Evolutionary conservation across 2,113 vertebrate genomes (phyloP), one percentile per base, ranked within the genome.

Genomic region (Chlamydotis undulata): DNA sequence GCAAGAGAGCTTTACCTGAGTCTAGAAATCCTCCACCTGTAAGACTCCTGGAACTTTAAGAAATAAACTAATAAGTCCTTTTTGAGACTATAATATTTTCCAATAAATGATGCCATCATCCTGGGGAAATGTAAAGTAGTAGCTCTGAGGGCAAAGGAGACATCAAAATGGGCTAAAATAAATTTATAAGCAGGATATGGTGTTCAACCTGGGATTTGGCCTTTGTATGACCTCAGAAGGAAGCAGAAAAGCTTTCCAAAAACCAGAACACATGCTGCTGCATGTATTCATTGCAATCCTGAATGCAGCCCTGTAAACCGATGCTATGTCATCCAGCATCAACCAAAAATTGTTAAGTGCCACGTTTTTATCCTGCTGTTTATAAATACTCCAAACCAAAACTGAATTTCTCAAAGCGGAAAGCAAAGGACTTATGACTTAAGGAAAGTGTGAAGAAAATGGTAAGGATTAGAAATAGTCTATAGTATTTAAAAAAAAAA

Each of bases 11-110:
- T 81, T 84, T 15, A 29, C 9, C 33, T 25, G 41, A 49, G 21
- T 12, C 13, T 60, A 23, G 52, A 76, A 49, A 83, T 29, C 7
- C 9, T 65, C 5, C 80, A 79, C 28, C 50, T 3, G 9, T 23
- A 74, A 94, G 61, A 67, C 57, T 71, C 50, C 63, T 64, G 78
- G 87, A 96, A 76, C 61, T 96, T 68, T 55, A 82, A 61, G 91
- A 93, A 73, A 96, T 28, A 82, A 77, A 56, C 14, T 55, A 86
- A 2, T 33, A 79, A 78, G 6, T 69, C 79, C 61, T 94, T 82
- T 75, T 52, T 43, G 31, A 31, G 19, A 63, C 37, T 47, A 57
- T 53, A 50, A 10, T 52, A 23, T 89, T 96, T 95, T 84, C 82
- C 71, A 81, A 50, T 33, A 13, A 80, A 55, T 6, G 14, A 35